Evolutionary conservation across 2,888 invertebrate genomes (phyloP), one percentile per base, ranked within the genome.

Genomic region (Eustalomyia histrio): DNA sequence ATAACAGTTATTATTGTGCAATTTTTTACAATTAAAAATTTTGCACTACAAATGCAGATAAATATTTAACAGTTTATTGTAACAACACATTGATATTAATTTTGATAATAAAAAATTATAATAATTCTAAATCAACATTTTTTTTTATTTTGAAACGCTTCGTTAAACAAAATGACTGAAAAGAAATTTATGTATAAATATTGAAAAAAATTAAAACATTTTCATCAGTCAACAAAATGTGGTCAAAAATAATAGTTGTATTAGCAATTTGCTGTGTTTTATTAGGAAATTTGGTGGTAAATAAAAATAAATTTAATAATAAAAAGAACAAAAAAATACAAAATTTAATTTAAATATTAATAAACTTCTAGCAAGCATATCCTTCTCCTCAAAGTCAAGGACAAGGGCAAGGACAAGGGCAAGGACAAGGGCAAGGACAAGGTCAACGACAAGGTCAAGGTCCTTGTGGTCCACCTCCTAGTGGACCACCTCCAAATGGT

Each of bases 401-500:
- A 6, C 61, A 69, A 18, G 60, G 35, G 39, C 58, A n/a, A n/a
- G n/a, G n/a, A n/a, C 63, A 50, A 29, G 7, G 47, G 5, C 52
- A 76, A 52, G 29, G 43, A 6, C 61, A 69, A 18, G 60, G 35
- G 39, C 58, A n/a, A n/a, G n/a, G n/a, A n/a, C 63, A 50, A 29
- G 7, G 47, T 7, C 52, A 76, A 52, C 18, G 43, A 6, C 61
- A 69, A 18, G 60, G 35, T 39, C 58, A 67, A 9, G 35, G 35
- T 21, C 74, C 76, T 12, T 80, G 83, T 57, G 71, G 74, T 2
- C 83, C 83, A 33, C 82, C 80, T n/a, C 83, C 83, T 14, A 78
- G 53, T 58, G 83, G 83, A n/a, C 53, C 71, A 3, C 65, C 50
- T 24, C 81, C 83, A 12, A 79, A 64, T 52, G 83, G 83, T 6